Evolutionary conservation across 2,888 invertebrate genomes (phyloP), one percentile per base, ranked within the genome.

Genomic region (Apodemia duryi): DNA sequence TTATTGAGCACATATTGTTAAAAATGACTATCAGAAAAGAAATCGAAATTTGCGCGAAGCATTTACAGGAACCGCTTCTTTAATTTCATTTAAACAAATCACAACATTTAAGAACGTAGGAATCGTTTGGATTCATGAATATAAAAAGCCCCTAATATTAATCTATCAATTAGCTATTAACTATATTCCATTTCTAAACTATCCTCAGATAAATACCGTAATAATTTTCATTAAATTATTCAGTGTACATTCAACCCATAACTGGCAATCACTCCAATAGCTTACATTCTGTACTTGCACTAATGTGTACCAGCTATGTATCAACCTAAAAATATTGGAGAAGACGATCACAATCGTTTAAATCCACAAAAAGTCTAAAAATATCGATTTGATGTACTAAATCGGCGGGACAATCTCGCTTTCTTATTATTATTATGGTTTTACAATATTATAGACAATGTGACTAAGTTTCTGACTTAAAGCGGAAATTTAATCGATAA

Each of bases 161-260:
- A 80, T 83, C 88, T 88, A 87, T 85, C 83, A 84, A 86, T 88
- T 86, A 86, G 79, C 88, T 89, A 87, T 79, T 82, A 84, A 73
- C 84, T 86, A 86, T 83, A 83, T 74, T 85, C 77, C 81, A 80
- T 86, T 54, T 81, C 83, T 86, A 87, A 81, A 76, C 82, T 87
- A 88, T 76, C 72, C 76, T 82, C 81, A 84, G 81, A 85, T 82
- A 83, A 84, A 84, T 80, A 82, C 73, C 76, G 73, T 83, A 83
- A 77, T 75, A 81, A 71, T 72, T 73, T 72, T 69, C 68, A 63
- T 69, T 66, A 70, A 70, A 69, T 67, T 64, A 64, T 61, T 43
- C 43, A 64, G 49, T 61, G 61, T 51, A 28, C 61, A 61, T 28
- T 61, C n/a, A 51, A 49, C 41, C 51, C 29, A 7, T 61, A 41